A percentile compares a stretch with the other conserved stretches of the same genome.
Evolutionary conservation across 2,113 vertebrate genomes (phyloP).

Genomic region (Takifugu bimaculatus): DNA sequence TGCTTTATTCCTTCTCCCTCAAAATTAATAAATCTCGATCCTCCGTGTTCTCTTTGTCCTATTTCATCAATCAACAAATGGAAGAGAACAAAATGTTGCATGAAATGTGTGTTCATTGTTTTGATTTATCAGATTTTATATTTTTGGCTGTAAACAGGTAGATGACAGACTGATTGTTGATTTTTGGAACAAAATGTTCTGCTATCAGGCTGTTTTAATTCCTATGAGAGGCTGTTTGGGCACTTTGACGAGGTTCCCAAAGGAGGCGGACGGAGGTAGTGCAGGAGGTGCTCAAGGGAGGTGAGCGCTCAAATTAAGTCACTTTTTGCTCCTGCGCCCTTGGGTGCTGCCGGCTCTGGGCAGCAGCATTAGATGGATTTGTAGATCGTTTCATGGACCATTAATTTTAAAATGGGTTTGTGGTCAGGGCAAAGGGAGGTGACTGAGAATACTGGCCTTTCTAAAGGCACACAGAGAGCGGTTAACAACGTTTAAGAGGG

Average conservation of each 20-base stretch:
- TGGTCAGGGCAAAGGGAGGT: slow-evolving; percentile 32
- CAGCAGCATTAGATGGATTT: slow-evolving; percentile 28
- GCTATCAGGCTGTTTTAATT: not conserved
- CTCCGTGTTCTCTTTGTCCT: too few species aligned
- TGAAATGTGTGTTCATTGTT: not conserved
- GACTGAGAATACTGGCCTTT: slow-evolving; percentile 16
- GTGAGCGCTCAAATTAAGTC: slow-evolving; percentile 32
- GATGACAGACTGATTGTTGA: not conserved
- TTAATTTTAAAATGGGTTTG: slow-evolving; percentile 53
- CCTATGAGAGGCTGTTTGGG: slow-evolving; percentile 1
- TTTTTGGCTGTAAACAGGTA: not conserved
- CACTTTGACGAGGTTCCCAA: slow-evolving; percentile 5
- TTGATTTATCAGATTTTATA: not conserved
- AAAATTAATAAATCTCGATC: not conserved
- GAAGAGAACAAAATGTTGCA: slow-evolving; percentile 6
- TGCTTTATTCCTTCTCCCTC: not conserved
- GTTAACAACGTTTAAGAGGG: not conserved
- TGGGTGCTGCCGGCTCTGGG: slow-evolving; percentile 19
- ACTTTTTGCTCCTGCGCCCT: slow-evolving; percentile 26
- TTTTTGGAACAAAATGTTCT: not conserved
- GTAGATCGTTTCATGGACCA: slow-evolving; percentile 45
- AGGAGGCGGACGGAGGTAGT: slow-evolving; percentile 1
- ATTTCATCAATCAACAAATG: slow-evolving; percentile 1
- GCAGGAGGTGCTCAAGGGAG: not conserved
- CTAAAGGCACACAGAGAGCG: not conserved